These are phyloP conservation scores for Hipparchia semele DNA, from an alignment of 2,888 invertebrate genomes.

Conservation along the genomic window DNA sequence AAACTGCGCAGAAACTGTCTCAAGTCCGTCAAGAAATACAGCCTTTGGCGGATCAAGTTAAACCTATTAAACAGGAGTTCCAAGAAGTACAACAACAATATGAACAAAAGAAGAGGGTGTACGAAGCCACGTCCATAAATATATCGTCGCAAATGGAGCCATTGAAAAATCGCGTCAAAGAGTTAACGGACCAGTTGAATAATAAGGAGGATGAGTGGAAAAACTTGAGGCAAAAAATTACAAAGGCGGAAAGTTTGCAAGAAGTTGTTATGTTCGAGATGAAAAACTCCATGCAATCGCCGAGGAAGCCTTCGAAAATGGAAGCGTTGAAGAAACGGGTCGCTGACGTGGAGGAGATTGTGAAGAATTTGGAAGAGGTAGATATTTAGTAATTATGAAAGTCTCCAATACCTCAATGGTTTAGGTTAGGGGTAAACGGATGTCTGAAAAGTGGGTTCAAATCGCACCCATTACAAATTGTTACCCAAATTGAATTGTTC, in stretches of 20 bases:
- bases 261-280: conserved; percentile 79
- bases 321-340: conserved; percentile 85
- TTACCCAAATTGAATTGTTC: no score
- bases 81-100: conserved; percentile 86
- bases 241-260: conserved; percentile 80
- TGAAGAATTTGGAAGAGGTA: conserved; percentile 69
- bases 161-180: conserved; percentile 78
- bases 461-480: no score
- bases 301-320: conserved; percentile 79
- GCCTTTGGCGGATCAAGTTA: conserved; percentile 79
- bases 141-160: conserved; percentile 82
- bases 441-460: no score
- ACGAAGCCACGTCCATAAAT: conserved; percentile 85
- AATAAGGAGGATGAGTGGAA: conserved; percentile 81
- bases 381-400: no score
- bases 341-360: conserved; percentile 82
- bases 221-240: conserved; percentile 79
- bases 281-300: conserved; percentile 79
- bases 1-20: conserved; percentile 82
- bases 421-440: no score
- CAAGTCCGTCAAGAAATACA: conserved; percentile 77
- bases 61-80: conserved; percentile 85
- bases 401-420: no score
- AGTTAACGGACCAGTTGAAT: conserved; percentile 78
- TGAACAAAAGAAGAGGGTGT: conserved; percentile 86